Percentiles rank a stretch among this genome's conserved stretches.
Conservation (phyloP, 2,888 invertebrate genomes). For the Folsomia manolachei region DNA sequence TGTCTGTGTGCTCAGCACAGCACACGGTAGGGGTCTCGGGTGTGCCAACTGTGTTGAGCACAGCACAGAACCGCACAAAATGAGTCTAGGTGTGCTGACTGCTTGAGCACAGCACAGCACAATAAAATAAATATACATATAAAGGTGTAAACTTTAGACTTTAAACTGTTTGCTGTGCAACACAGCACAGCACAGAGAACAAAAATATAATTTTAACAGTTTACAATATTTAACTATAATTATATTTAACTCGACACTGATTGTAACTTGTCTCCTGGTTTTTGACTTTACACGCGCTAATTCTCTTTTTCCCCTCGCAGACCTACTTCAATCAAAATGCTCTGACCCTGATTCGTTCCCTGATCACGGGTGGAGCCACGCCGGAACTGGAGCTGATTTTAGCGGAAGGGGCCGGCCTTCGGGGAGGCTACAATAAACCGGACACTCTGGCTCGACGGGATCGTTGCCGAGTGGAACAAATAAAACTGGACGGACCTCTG, state of each 20-base stretch:
- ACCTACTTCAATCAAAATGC: constrained; percentile 99
- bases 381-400: constrained; percentile 98
- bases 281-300: too few relatives aligned
- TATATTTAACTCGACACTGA: too few relatives aligned
- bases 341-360: constrained; percentile 94
- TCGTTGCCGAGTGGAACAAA: constrained; percentile 93
- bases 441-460: constrained; percentile 95
- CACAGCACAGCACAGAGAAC: background rate
- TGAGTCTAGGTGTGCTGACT: too few relatives aligned
- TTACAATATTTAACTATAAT: background rate
- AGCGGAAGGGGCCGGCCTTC: constrained; percentile 96
- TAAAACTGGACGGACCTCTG: constrained; percentile 93
- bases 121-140: too few relatives aligned
- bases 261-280: background rate
- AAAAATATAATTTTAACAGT: background rate
- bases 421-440: constrained; percentile 95
- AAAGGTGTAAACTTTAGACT: too few relatives aligned
- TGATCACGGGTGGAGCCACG: constrained; percentile 99
- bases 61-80: too few relatives aligned
- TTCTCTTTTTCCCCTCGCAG: constrained; percentile 58
- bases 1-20: too few relatives aligned
- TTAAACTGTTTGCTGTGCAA: too few relatives aligned
- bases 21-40: too few relatives aligned
- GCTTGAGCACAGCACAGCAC: too few relatives aligned
- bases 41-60: too few relatives aligned